Evolutionary conservation across 37 sponge, comb jelly and placozoan species (phyloP), one percentile per base, ranked within the genome.

Genomic region (Dysidea cf. avara): DNA sequence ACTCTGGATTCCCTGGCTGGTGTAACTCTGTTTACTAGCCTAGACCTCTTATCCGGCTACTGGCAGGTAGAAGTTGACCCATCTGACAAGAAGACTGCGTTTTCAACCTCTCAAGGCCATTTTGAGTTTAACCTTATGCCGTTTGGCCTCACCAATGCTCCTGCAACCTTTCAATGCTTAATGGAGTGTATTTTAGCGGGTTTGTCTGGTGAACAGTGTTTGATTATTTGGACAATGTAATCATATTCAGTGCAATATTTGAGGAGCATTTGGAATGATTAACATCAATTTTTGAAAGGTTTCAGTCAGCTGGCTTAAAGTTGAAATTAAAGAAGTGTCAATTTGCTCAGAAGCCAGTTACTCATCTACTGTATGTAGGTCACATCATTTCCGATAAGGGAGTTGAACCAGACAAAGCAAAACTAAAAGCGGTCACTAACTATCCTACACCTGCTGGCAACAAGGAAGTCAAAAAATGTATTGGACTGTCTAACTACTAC

Each of bases 171-270:
- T 36, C 86, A 85, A 57, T n/a, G 86, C 25, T 33, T 81, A 66
- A 81, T 81, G 65, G 58, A 74, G 49, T 37, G 46, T 36, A 53
- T 81, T 16, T 40, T 75, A 22, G 63, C 56, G 0, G 78, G 85
- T 7, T 53, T 77, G 31, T 68, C 68, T 6, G 30, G 29, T 5
- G 55, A 24, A 31, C 35, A 77, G 26, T 73, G 85, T 7, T 71
- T 59, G 36, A 59, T 74, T 85, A 85, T 40, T 28, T 84, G 24
- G 85, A 84, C 36, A 78, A 77, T 53, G 50, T 85, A 14, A 48
- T 85, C n/a, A 39, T 85, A 11, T 72, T 73, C 68, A 68, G 71
- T 25, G 20, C 21, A 3, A 60, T 2, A 21, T 69, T 80, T 61
- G 53, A 47, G 30, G 71, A 49, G 52, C 80, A 80, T 25, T 32